A percentile compares a stretch with the other conserved stretches of the same genome.
Evolutionary conservation across 2,113 vertebrate genomes (phyloP).

Genomic region (Peromyscus maniculatus): DNA sequence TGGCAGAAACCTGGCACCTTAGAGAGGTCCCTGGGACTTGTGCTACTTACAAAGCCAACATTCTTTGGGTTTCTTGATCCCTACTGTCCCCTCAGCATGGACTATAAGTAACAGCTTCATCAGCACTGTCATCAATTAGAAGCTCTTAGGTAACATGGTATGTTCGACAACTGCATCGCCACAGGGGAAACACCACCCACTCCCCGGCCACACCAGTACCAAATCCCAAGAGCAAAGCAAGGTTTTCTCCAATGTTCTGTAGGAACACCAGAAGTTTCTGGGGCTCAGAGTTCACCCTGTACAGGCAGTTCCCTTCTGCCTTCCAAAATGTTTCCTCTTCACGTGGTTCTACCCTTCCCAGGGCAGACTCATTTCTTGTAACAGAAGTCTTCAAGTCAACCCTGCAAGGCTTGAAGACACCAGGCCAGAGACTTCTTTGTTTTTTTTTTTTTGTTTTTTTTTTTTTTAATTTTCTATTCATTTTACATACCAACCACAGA

Average conservation of each 20-base stretch:
- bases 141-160: background rate
- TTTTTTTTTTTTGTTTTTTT: no score
- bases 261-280: background rate
- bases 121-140: background rate
- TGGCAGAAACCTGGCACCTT: background rate
- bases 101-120: background rate
- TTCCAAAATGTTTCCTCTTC: background rate
- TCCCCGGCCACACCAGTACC: background rate
- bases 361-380: background rate
- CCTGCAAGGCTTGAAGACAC: background rate
- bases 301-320: background rate
- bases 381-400: background rate
- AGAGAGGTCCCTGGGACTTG: background rate
- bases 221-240: slow-evolving; percentile 42
- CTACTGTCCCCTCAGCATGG: background rate
- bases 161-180: background rate
- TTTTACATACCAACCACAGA: no score
- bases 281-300: background rate
- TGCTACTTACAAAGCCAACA: background rate
- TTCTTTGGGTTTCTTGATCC: background rate
- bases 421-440: background rate
- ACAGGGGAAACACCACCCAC: background rate
- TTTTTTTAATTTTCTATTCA: no score
- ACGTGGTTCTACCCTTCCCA: background rate
- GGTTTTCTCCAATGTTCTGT: background rate